Evolutionary conservation across 30 jellyfish, hydroid and myxozoan species (phyloP), one percentile per base, ranked within the genome.

Genomic region (Morbakka virulenta): DNA sequence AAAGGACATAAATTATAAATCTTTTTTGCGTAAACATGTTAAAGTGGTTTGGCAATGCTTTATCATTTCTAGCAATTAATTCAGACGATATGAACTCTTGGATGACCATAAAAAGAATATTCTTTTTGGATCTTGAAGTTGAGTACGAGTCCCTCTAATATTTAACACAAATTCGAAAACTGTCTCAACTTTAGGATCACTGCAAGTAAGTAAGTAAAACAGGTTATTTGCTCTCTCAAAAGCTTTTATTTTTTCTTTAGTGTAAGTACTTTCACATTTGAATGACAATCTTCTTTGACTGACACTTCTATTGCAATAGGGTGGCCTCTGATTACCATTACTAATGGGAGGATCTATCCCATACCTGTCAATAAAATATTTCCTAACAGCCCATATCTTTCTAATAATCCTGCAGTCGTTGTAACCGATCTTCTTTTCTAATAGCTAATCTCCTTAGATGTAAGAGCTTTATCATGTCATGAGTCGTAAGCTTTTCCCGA

Each of bases 351-450:
- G 72, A 23, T 61, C 72, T 12, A 61, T 24, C 35, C 72, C 72
- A 23, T 12, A 69, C 17, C 80, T 69, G 82, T 69, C 82, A 79
- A 32, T 21, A 64, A 64, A 64, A 64, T 22, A 2, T 28, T 64
- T 64, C 36, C 76, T 64, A 64, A 64, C 76, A 64, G 65, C 30
- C 76, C 76, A 69, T 26, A 32, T 64, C 30, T 64, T 69, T 64
- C 29, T 24, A 22, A n/a, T 64, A 64, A 30, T 64, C 76, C 27
- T 64, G n/a, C 26, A 64, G 26, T 30, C 76, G 33, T 25, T 20
- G 27, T 64, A 24, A 24, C 47, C 76, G 79, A 32, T 50, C 82
- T 21, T 27, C 86, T 13, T 74, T 62, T 27, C 61, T 74, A 24
- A 74, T n/a, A n/a, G n/a, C n/a, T n/a, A n/a, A n/a, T n/a, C n/a